A percentile compares a stretch with the other conserved stretches of the same genome.
phyloP scores from a whole-genome alignment of 2,797 vertebrate species.

The Periophthalmus magnuspinnatus region DNA sequence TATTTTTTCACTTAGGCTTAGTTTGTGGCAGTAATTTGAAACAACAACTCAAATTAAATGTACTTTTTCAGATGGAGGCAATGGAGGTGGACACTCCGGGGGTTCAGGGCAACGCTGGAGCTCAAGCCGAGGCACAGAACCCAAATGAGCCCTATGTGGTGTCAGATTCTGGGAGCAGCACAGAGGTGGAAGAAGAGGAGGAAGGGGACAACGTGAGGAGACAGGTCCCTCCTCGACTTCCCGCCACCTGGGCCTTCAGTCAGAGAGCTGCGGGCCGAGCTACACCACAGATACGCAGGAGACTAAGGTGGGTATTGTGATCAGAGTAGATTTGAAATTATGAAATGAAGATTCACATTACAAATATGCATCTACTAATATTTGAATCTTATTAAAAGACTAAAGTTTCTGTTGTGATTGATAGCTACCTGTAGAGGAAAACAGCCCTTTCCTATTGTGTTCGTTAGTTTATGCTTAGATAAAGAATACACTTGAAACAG shows the following conservation, averaged over 20 bases:
- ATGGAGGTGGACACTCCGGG: conserved; percentile 84
- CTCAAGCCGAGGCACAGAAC: conserved; percentile 15
- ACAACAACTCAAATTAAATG: not conserved
- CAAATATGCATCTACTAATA: not conserved
- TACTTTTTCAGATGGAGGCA: conserved; percentile 75
- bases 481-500: no score
- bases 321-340: not conserved
- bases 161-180: conserved; percentile 74
- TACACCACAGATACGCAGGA: conserved; percentile 38
- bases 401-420: not conserved
- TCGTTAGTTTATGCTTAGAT: no score
- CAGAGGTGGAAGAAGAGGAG: conserved; percentile 54
- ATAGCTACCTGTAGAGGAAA: no score
- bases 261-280: conserved; percentile 43
- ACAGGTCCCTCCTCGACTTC: conserved; percentile 39
- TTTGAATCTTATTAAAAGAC: not conserved
- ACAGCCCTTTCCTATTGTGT: no score
- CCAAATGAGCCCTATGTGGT: conserved; percentile 28
- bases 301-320: conserved; percentile 51
- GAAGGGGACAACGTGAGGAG: not conserved
- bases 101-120: not conserved
- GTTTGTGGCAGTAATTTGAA: not conserved
- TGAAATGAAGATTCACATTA: not conserved
- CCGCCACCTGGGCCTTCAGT: conserved; percentile 68
- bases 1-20: not conserved